Evolutionary conservation across 2,113 vertebrate species (phyloP), one percentile per base, ranked within the genome.

Genomic region (Tupaia chinensis): DNA sequence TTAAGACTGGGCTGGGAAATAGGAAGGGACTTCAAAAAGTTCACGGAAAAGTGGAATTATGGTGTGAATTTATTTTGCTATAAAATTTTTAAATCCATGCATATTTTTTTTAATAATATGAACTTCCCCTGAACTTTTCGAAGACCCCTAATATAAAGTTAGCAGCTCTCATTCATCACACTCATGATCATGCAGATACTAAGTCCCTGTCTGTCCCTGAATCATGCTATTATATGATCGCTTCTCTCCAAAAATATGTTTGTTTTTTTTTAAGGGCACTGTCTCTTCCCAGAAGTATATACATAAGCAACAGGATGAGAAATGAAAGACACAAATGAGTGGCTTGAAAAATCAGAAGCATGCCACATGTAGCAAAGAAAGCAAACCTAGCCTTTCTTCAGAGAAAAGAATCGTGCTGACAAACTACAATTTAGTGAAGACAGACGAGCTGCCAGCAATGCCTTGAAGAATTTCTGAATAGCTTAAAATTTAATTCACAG

Each of bases 371-470:
- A 93, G 89, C 94, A 90, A 78, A 94, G 11, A 54, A 78, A 91
- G 86, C 53, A 7, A 61, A 86, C 15, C 83, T 13, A 85, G 81
- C 56, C 69, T 95, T 92, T 79, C 83, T 77, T 27, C 17, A 2
- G 54, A 93, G 88, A 89, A 89, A 1, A 70, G 70, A 82, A 81
- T 5, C 19, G 73, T 96, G 96, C 96, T 87, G 85, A 97, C 93
- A 98, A 97, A 87, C 76, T 56, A 91, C 79, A 87, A 96, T 54
- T 95, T 88, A 81, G 94, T 92, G 90, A 98, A 87, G 96, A 63
- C 74, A 96, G 93, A 97, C 96, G 98, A 98, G 80, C 87, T 79
- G 76, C 87, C 88, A 96, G 85, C 93, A 97, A 98, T 74, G 89
- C 76, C 97, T 97, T 82, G 97, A 32, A 63, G 88, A 89, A 74